Evolutionary conservation across 2,888 invertebrate species (phyloP).

Genomic region (Drosophila stalkeri): DNA sequence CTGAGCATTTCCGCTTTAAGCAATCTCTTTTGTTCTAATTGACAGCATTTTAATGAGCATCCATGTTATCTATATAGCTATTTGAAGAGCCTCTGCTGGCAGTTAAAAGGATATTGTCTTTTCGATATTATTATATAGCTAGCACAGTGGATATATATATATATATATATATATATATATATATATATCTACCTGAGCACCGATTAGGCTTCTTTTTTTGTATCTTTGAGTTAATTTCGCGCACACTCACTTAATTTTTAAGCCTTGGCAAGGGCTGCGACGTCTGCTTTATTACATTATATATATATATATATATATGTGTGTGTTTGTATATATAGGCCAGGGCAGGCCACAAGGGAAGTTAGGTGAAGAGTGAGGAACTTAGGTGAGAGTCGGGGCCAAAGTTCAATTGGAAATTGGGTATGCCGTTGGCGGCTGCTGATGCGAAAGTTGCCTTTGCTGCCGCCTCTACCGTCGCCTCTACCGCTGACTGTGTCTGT

Average conservation of each 20-base stretch:
- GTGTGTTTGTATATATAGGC: neutral
- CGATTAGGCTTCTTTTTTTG: neutral
- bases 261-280: constrained; percentile 17
- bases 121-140: neutral
- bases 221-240: constrained; percentile 7
- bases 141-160: neutral
- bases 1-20: neutral
- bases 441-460: constrained; percentile 40
- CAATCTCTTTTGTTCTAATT: neutral
- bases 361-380: neutral
- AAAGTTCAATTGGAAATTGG: constrained; percentile 58
- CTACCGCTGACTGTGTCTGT: neutral
- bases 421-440: constrained; percentile 22
- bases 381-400: constrained; percentile 2
- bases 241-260: constrained; percentile 30
- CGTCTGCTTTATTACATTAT: constrained; percentile 26
- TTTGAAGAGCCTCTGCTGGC: neutral
- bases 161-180: neutral
- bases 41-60: no score
- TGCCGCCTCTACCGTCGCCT: constrained; percentile 1
- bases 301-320: neutral
- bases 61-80: neutral
- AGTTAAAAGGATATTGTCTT: neutral
- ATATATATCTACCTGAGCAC: neutral
- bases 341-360: no score